These are phyloP conservation scores for Ptyas mucosa DNA, from an alignment of 2,113 vertebrate species.

Conservation along the genomic window DNA sequence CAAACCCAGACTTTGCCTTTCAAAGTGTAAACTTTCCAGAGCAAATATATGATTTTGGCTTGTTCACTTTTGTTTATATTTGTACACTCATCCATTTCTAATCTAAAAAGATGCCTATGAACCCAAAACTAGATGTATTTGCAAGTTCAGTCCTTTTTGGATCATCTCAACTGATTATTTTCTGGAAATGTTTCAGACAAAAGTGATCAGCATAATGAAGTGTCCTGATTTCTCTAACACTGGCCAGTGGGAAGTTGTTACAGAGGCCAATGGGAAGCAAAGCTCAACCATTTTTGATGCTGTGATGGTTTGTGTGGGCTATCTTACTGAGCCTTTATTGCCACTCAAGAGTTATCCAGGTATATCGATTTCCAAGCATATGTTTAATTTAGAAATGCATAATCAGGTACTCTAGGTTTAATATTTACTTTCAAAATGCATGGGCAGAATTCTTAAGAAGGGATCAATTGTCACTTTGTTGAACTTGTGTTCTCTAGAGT, in stretches of 20 bases:
- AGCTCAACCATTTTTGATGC: conserved; percentile 75
- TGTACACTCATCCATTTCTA: background rate
- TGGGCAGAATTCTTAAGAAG: background rate
- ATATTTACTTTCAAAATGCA: background rate
- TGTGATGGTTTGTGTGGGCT: conserved; percentile 82
- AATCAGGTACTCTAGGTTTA: background rate
- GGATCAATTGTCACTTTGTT: background rate
- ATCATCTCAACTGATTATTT: background rate
- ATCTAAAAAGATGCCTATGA: background rate
- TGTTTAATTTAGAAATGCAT: background rate
- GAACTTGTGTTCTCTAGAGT: background rate
- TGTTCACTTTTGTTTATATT: background rate
- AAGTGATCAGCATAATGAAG: conserved; percentile 69
- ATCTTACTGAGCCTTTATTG: conserved; percentile 63
- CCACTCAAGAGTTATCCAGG: conserved; percentile 79
- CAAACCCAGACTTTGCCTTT: background rate
- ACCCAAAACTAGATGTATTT: background rate
- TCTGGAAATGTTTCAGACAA: conserved; percentile 65
- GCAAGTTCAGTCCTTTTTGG: background rate
- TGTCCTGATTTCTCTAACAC: conserved; percentile 69
- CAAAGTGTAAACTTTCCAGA: background rate
- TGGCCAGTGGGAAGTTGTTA: conserved; percentile 81
- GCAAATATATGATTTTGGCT: background rate
- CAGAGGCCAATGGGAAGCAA: conserved; percentile 62
- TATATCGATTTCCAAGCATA: conserved; percentile 33